Conservation (phyloP, 2,113 vertebrate genomes). For the Lophura nycthemera region DNA sequence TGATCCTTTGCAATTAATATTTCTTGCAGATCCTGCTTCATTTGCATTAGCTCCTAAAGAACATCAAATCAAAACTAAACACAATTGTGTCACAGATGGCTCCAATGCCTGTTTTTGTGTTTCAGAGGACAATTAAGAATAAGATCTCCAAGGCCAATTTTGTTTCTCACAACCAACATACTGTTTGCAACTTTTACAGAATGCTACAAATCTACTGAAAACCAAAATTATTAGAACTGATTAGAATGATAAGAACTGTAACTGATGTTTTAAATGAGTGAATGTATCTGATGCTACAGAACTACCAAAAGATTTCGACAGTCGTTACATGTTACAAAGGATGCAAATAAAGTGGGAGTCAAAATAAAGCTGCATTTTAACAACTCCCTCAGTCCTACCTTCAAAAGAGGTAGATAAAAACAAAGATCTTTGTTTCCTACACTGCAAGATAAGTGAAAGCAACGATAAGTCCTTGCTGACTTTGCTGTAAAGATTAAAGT, state of each 20-base stretch:
- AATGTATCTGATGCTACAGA: neutral
- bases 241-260: neutral
- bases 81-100: neutral
- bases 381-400: neutral
- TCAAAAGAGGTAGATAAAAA: neutral
- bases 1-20: slow-evolving; percentile 88
- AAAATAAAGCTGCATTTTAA: neutral
- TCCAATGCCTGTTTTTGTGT: neutral
- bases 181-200: neutral
- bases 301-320: neutral
- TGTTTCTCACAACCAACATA: accelerated
- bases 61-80: neutral
- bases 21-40: slow-evolving; percentile 89
- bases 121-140: neutral
- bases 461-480: neutral
- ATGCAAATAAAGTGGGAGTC: neutral
- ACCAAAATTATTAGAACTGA: neutral
- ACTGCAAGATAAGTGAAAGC: neutral
- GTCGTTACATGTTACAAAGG: neutral
- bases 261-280: neutral
- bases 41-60: slow-evolving; percentile 87
- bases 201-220: neutral
- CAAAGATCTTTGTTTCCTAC: neutral
- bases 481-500: neutral
- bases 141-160: neutral